phyloP scores from a whole-genome alignment of 2,888 invertebrate genomes.

The Julus scanicus region DNA sequence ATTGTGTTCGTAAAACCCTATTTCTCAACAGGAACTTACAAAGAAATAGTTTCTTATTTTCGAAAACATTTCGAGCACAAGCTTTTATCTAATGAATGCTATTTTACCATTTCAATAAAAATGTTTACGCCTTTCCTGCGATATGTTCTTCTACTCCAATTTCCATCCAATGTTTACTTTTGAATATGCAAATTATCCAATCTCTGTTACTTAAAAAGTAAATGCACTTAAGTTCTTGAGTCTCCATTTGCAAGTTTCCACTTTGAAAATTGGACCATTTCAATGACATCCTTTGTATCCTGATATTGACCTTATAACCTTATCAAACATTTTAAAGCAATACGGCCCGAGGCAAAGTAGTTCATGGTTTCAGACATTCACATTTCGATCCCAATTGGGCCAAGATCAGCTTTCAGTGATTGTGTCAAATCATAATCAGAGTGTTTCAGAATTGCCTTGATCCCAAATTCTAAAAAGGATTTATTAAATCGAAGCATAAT shows the following conservation, averaged over 20 bases:
- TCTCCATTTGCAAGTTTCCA: background rate
- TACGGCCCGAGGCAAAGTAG: background rate
- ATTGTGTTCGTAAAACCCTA: no score
- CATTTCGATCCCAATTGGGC: background rate
- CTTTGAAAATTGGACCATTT: background rate
- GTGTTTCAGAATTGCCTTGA: background rate
- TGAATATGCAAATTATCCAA: no score
- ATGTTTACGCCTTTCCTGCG: no score
- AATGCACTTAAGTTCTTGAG: no score
- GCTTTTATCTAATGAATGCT: no score
- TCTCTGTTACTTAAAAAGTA: no score
- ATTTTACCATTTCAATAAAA: no score
- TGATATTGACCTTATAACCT: background rate
- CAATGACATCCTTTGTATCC: background rate
- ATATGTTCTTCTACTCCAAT: no score
- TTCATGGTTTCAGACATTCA: background rate
- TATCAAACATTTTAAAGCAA: background rate
- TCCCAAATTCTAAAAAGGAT: background rate
- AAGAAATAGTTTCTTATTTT: no score
- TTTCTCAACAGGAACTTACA: no score
- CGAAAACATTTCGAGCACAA: no score
- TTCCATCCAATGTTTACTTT: no score
- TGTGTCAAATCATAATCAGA: background rate
- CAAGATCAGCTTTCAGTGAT: background rate
- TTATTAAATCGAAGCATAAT: background rate